Base-by-base conservation (phyloP, 2,797 vertebrate genomes). In the Mormyrops boulengeri region DNA sequence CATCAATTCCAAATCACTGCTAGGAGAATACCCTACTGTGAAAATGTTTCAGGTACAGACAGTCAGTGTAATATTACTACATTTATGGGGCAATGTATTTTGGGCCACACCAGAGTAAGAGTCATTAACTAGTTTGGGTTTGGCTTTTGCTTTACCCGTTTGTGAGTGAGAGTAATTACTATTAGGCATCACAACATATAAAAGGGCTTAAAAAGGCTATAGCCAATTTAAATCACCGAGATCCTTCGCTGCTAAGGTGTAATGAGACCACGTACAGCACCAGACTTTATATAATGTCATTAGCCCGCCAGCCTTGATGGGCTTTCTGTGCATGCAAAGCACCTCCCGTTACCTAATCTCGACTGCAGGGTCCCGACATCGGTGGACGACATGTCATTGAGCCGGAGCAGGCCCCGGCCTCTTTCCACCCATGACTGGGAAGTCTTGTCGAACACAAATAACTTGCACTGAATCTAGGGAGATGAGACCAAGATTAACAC, bases 381-480 rank as follows among this genome's bases (percentile, higher is more conserved):
- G 0, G 96, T 92, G 0, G 97, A 97, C 0, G 96, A 96, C 97
- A 97, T 97, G 89, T 97, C 97, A 38, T 97, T 97, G 89, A 97
- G 96, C 89, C 97, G 93, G 88, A 97, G 95, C n/a, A 97, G 95
- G 3, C 97, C 97, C 80, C 97, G 94, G 88, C 97, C 97, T 92
- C 97, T 94, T 90, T 97, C 97, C 91, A 97, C 96, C 97, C 97
- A 97, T 0, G 97, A 97, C 93, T 97, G 97, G 8, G 96, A 96
- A 47, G 88, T 93, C 94, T 97, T 97, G 92, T 97, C 97, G 89
- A 97, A 97, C 57, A 97, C 96, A 91, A 97, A 97, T 91, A 97
- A 92, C 93, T 97, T 97, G 93, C 97, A 97, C 90, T 97, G 97
- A 89, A 97, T 96, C 97, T 97, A 93, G 2, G 94, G 7, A 60